A percentile compares a stretch with the other conserved stretches of the same genome.
These are phyloP conservation scores for Gonatopus flavifemur DNA, from an alignment of 1,140 invertebrate genomes.

Conservation along the genomic window DNA sequence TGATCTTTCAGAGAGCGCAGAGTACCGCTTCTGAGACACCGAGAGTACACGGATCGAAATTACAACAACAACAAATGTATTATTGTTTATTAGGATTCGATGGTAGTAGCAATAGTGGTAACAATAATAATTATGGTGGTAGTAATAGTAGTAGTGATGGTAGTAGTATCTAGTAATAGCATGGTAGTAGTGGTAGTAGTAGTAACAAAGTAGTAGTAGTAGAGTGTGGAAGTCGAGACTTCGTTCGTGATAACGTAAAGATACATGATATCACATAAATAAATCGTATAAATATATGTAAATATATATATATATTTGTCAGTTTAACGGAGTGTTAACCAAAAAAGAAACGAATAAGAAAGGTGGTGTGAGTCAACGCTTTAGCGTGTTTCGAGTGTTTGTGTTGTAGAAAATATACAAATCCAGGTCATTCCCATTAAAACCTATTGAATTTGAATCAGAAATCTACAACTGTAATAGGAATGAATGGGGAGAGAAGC, in stretches of 20 bases:
- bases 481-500: too few species aligned
- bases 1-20: too few species aligned
- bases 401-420: too few species aligned
- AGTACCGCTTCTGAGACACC: slow-evolving; percentile 44
- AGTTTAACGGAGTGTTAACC: too few species aligned
- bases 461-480: too few species aligned
- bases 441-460: too few species aligned
- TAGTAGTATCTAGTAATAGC: slow-evolving; percentile 30
- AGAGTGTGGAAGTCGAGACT: slow-evolving; percentile 57
- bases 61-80: slow-evolving; percentile 21
- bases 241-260: slow-evolving; percentile 17
- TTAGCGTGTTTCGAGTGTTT: too few species aligned
- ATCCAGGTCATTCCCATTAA: too few species aligned
- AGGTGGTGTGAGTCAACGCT: too few species aligned
- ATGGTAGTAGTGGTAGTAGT: slow-evolving; percentile 33
- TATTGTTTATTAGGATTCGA: slow-evolving; percentile 28
- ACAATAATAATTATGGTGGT: slow-evolving; percentile 39
- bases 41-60: slow-evolving; percentile 40
- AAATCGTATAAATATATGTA: slow-evolving; percentile 8
- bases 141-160: slow-evolving; percentile 34
- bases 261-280: slow-evolving; percentile 11
- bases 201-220: slow-evolving; percentile 47
- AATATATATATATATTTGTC: too few species aligned
- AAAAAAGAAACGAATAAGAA: too few species aligned
- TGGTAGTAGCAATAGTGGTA: slow-evolving; percentile 35